Evolutionary conservation across 1,140 invertebrate genomes (phyloP), one percentile per base, ranked within the genome.

Genomic region (Megathymus violae): DNA sequence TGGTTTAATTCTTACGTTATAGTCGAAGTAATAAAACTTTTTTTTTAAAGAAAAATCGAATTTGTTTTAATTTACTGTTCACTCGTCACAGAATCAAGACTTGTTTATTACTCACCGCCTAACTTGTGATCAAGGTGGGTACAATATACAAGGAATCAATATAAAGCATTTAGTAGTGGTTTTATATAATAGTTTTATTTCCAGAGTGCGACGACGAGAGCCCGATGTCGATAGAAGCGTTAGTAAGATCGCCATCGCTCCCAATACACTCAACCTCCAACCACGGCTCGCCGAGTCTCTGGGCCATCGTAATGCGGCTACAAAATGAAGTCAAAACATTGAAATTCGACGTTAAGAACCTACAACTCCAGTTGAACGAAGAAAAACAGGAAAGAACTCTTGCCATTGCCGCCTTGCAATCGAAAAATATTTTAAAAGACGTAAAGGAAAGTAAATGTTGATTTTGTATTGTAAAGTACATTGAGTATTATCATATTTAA

Each of bases 401-500:
- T 74, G 88, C 86, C 77, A 83, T 92, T 51, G 85, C 87, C 10
- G 73, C 88, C 10, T 69, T 91, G 52, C 87, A 91, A 51, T 77
- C 89, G 13, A 85, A 83, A 62, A 84, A 82, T 61, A 79, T 89
- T 63, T 80, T 90, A 17, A 83, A 82, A 69, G 89, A 91, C 56
- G 89, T 85, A 31, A 92, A 91, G 76, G 91, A 92, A 71, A 91
- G 89, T 60, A 92, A 92, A 80, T 92, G 91, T 19, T 58, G 22
- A 36, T 15, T 46, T 72, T 91, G 69, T 85, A 6, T 58, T 61
- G n/a, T 41, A 64, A 25, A 36, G 27, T 48, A 36, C 61, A 15
- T 11, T 13, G 36, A 51, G 11, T 22, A 59, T 51, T 59, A 25
- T 64, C 44, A 46, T 25, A 34, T 31, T 43, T 56, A 16, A 34